Base-by-base conservation (phyloP, 64 coral and sea anemone genomes). In the Montipora efflorescens region DNA sequence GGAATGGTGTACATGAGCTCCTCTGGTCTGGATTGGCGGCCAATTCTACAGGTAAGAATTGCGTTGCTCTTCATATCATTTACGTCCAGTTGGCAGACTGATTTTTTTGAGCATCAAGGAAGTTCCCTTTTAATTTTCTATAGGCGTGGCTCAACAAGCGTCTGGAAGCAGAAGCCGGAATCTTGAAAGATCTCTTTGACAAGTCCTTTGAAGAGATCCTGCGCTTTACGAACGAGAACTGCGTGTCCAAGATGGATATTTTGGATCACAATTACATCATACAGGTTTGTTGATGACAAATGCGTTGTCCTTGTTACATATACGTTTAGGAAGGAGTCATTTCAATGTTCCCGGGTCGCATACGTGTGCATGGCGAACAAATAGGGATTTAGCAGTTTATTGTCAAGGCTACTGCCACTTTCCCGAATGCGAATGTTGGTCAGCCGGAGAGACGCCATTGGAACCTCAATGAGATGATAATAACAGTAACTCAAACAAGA, bases 1-100 rank as follows among this genome's bases (percentile, higher is more conserved):
- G 98, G 98, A 8, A 99, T 99, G 98, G 98, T 99, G 72, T 99
- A 99, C 79, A 99, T 99, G 98, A 99, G 98, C 79, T 99, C 98
- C 1, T 99, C 98, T 79, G 98, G 98, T 7, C 83, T 99, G 49
- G 95, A 99, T 69, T 99, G 98, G 98, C 91, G 92, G 70, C 98
- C 98, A 15, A 89, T 99, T 47, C 70, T 99, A 18, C 95, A 99
- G 90, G 97, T 98, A 88, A 75, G 19, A 8, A 79, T 76, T 59
- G 46, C 25, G 21, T 57, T 57, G 53, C 11, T 57, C 11, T 57
- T 57, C 53, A 6, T 11, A 57, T 21, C 20, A 2, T 71, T 71
- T 71, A 20, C 4, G 14, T 68, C 14, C 16, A 13, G 64, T 68
- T 16, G 53, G 53, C 11, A 11, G 53, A 36, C 36, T 36, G 36